Percentiles rank a stretch among this genome's conserved stretches.
These are phyloP conservation scores for Cydia pomonella DNA, from an alignment of 1,140 invertebrate genomes.

Conservation along the genomic window DNA sequence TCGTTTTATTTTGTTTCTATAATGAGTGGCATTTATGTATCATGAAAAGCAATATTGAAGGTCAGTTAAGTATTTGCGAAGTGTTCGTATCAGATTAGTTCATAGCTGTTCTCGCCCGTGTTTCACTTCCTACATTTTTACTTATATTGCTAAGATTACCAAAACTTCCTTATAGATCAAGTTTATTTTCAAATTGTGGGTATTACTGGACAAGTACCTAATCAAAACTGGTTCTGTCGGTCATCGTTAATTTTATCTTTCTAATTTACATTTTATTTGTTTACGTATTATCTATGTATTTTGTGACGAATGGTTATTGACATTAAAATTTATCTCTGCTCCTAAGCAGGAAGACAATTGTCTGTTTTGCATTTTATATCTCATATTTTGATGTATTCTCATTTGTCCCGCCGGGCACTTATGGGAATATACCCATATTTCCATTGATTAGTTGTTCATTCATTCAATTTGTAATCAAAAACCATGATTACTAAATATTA, in stretches of 20 bases:
- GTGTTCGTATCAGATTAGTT: background rate
- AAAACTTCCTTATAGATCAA: background rate
- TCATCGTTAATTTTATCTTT: slow-evolving; percentile 11
- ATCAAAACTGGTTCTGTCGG: background rate
- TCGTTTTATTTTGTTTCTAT: background rate
- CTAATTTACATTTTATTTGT: slow-evolving; percentile 3
- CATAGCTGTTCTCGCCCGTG: background rate
- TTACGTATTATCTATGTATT: background rate
- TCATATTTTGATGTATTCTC: too few species aligned
- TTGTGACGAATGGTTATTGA: background rate
- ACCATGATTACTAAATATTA: too few species aligned
- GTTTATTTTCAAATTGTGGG: background rate
- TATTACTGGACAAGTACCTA: background rate
- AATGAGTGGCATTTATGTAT: background rate
- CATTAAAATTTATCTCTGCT: too few species aligned
- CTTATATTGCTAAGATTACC: background rate
- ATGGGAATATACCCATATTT: too few species aligned
- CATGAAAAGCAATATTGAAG: slow-evolving; percentile 7
- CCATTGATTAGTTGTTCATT: too few species aligned
- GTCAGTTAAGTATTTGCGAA: background rate
- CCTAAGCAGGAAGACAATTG: too few species aligned
- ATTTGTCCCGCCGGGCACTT: too few species aligned
- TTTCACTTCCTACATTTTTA: background rate
- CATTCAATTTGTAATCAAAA: too few species aligned
- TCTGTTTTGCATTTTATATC: too few species aligned